phyloP scores from a whole-genome alignment of 2,113 vertebrate species.

The Phaethornis superciliosus region DNA sequence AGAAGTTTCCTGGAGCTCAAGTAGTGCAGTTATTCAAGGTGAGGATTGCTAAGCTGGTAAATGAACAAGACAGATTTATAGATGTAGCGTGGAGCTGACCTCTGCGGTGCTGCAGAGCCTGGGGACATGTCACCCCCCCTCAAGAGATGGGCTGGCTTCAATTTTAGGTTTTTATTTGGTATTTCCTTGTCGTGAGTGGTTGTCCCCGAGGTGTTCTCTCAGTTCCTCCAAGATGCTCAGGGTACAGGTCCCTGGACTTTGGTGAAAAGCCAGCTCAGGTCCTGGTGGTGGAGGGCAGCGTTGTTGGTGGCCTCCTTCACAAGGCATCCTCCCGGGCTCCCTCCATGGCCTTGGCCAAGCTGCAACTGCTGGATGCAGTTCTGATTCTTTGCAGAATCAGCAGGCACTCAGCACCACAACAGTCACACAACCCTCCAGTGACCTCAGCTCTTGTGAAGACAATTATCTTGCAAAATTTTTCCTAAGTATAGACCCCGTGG shows the following conservation, averaged over 20 bases:
- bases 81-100: neutral
- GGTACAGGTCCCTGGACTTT: neutral
- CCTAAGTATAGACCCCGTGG: neutral
- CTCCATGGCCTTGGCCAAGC: neutral
- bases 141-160: neutral
- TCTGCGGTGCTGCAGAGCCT: neutral
- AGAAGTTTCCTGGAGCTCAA: constrained; percentile 8
- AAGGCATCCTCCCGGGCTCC: neutral
- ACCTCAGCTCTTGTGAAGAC: constrained; percentile 8
- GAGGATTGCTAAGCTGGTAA: constrained; percentile 39
- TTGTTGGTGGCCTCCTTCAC: neutral
- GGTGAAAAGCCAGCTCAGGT: neutral
- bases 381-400: constrained; percentile 1
- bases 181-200: neutral
- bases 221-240: neutral
- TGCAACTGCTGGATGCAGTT: rapidly evolving
- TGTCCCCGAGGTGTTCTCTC: neutral
- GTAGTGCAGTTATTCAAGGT: constrained; percentile 34
- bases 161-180: neutral
- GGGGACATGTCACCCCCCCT: neutral
- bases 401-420: neutral
- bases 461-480: neutral
- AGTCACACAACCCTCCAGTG: neutral
- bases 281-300: neutral
- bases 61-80: neutral